Evolutionary conservation across 2,113 vertebrate species (phyloP).

Genomic region (Silurus asotus): DNA sequence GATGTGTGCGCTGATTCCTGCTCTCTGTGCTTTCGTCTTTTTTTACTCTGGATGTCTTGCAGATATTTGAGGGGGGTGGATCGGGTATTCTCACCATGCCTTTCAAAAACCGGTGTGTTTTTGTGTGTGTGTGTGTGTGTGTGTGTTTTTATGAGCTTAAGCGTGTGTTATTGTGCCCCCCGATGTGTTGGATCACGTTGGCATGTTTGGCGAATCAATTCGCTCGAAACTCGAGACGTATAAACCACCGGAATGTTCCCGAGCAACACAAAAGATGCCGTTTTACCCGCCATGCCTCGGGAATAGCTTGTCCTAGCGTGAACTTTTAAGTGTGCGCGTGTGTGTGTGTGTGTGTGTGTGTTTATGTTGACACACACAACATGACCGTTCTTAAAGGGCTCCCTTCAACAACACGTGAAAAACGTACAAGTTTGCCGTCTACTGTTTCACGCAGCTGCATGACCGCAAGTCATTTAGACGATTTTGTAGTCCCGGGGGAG

Average conservation of each 20-base stretch:
- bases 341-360: conserved; percentile 29
- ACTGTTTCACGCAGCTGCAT: not conserved
- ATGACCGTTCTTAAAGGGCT: not conserved
- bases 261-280: conserved; percentile 37
- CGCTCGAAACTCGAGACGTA: conserved; percentile 32
- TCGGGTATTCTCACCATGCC: not conserved
- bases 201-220: conserved; percentile 22
- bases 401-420: not conserved
- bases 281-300: conserved; percentile 34
- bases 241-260: conserved; percentile 47
- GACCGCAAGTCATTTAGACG: not conserved
- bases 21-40: not conserved
- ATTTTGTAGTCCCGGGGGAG: not conserved
- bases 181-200: conserved; percentile 39
- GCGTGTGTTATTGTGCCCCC: not conserved
- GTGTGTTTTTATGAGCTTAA: not conserved
- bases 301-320: conserved; percentile 37
- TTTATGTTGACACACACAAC: conserved; percentile 4
- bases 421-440: not conserved
- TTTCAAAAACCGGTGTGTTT: not conserved
- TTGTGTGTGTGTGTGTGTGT: not conserved
- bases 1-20: conserved; percentile 18
- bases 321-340: conserved; percentile 39
- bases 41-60: not conserved
- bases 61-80: not conserved